phyloP scores from a whole-genome alignment of 1,140 invertebrate genomes.

The Agraylea sexmaculata region DNA sequence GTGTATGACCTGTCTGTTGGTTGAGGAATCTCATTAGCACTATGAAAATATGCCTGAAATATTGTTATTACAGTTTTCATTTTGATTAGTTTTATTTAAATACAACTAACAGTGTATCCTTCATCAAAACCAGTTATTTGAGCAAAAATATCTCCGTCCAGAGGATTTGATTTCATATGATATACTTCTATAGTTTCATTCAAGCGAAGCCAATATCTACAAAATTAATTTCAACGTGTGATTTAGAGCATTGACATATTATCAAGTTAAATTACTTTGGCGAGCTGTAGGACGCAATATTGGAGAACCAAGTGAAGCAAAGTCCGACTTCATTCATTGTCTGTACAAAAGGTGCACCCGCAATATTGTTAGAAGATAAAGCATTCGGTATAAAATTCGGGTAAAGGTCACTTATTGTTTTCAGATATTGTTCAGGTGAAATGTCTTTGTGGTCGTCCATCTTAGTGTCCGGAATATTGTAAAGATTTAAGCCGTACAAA shows the following conservation, averaged over 20 bases:
- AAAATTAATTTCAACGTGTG: slow-evolving; percentile 2
- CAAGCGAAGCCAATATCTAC: slow-evolving; percentile 5
- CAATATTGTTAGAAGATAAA: slow-evolving; percentile 30
- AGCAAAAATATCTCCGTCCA: slow-evolving; percentile 18
- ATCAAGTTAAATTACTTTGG: slow-evolving; percentile 24
- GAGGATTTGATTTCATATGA: slow-evolving; percentile 8
- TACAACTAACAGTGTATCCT: slow-evolving; percentile 4
- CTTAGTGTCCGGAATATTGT: slow-evolving; percentile 8
- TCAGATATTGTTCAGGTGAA: slow-evolving; percentile 10
- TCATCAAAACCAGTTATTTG: slow-evolving; percentile 12
- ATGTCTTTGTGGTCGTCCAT: slow-evolving; percentile 11
- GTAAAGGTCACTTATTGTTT: slow-evolving; percentile 11
- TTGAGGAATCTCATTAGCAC: no score
- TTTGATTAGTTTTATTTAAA: slow-evolving; percentile 1
- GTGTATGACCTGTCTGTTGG: no score
- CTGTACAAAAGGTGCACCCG: slow-evolving; percentile 32
- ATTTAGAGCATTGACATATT: background rate
- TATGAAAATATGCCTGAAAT: no score
- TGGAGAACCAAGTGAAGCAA: slow-evolving; percentile 52
- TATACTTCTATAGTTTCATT: background rate
- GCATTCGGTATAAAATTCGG: slow-evolving; percentile 19
- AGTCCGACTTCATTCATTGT: slow-evolving; percentile 50
- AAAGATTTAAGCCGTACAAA: slow-evolving; percentile 6
- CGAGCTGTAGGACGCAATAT: slow-evolving; percentile 30
- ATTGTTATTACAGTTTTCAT: no score